Percentiles rank a stretch among this genome's conserved stretches.
Conservation (phyloP, 2,888 invertebrate genomes). For the Lasioglossum pauxillum region DNA sequence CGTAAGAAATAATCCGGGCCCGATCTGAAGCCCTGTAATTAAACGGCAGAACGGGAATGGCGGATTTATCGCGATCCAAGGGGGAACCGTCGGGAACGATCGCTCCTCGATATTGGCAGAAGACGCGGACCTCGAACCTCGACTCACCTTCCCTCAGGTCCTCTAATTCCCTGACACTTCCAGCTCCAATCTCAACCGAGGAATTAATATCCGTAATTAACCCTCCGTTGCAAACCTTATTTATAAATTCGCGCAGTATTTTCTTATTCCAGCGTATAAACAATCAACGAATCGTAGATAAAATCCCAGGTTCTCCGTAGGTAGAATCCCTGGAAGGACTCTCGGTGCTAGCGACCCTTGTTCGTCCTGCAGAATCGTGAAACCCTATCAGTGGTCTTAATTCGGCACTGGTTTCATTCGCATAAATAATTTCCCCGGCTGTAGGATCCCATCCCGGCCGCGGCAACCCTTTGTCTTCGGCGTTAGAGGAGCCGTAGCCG, state of each 20-base stretch:
- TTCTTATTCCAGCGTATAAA: background rate
- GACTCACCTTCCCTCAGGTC: background rate
- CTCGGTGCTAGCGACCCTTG: background rate
- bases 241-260: background rate
- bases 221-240: background rate
- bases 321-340: background rate
- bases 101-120: constrained; percentile 5
- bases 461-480: constrained; percentile 81
- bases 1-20: constrained; percentile 38
- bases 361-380: constrained; percentile 2
- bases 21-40: constrained; percentile 47
- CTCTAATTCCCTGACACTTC: background rate
- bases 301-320: background rate
- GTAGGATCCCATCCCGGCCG: constrained; percentile 55
- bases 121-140: background rate
- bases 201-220: background rate
- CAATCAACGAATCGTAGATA: background rate
- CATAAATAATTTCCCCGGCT: constrained; percentile 58
- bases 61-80: constrained; percentile 2
- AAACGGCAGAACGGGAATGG: constrained; percentile 47
- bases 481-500: constrained; percentile 66
- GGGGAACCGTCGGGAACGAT: background rate
- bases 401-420: constrained; percentile 49
- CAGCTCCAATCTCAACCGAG: background rate
- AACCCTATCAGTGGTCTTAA: constrained; percentile 53